Percentiles rank a stretch among this genome's conserved stretches.
Evolutionary conservation across 2,797 vertebrate species (phyloP).

Genomic region (Oryzias sinensis): DNA sequence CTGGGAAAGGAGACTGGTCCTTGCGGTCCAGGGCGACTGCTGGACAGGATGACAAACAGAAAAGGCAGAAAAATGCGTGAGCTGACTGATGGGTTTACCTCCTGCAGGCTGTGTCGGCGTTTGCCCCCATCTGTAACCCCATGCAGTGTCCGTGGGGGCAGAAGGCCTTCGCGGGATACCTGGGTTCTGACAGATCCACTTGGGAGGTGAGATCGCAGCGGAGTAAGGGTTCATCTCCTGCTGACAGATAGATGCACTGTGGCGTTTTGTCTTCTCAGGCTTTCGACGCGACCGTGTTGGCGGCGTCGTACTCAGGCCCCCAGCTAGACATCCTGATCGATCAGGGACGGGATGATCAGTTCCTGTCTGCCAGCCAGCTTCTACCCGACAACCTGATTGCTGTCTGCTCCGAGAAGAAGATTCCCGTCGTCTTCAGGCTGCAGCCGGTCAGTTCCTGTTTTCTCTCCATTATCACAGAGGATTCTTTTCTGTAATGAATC

Average conservation of each 20-base stretch:
- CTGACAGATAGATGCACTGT: neutral
- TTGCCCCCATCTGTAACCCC: slow-evolving; percentile 96
- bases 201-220: slow-evolving; percentile 85
- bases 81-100: neutral
- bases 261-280: slow-evolving; percentile 64
- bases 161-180: slow-evolving; percentile 91
- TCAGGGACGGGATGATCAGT: slow-evolving; percentile 94
- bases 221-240: neutral
- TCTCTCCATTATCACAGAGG: no score
- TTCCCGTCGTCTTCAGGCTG: slow-evolving; percentile 92
- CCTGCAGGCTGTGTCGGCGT: slow-evolving; percentile 89
- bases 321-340: slow-evolving; percentile 91
- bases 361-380: slow-evolving; percentile 89
- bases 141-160: slow-evolving; percentile 93
- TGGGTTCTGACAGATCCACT: slow-evolving; percentile 84
- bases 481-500: no score
- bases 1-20: no score
- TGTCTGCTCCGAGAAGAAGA: slow-evolving; percentile 88
- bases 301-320: slow-evolving; percentile 81
- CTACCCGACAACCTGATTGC: slow-evolving; percentile 93
- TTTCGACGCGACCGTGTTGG: slow-evolving; percentile 88
- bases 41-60: no score
- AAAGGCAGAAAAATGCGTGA: no score
- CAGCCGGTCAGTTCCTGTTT: slow-evolving; percentile 84
- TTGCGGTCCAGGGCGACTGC: no score